phyloP scores from a whole-genome alignment of 2,113 vertebrate genomes.

The Parus major region DNA sequence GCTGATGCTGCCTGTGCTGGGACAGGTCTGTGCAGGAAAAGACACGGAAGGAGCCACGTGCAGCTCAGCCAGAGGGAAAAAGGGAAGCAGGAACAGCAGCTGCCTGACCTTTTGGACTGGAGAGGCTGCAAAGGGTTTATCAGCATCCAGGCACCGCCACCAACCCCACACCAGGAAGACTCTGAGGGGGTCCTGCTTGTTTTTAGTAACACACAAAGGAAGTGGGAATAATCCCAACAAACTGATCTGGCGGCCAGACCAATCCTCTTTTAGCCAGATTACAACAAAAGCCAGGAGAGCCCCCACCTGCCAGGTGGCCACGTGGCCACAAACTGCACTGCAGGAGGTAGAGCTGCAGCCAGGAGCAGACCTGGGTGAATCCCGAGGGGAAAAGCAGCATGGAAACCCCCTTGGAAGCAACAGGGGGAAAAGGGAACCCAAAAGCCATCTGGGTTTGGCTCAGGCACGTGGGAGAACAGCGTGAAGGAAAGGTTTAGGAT shows the following conservation, averaged over 20 bases:
- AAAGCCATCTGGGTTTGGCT: not conserved
- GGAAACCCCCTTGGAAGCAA: not conserved
- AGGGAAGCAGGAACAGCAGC: not conserved
- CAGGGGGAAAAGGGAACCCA: not conserved
- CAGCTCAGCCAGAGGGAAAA: not conserved
- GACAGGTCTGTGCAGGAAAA: not conserved
- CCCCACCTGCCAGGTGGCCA: not conserved
- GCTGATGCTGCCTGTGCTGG: not conserved
- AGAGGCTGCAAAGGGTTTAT: not conserved
- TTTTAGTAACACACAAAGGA: not conserved
- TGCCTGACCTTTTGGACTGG: not conserved
- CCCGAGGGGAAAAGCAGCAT: accelerated
- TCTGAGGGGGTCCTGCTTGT: not conserved
- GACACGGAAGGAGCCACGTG: accelerated
- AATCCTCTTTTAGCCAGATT: conserved; percentile 22
- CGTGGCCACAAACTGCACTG: not conserved
- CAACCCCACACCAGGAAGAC: not conserved
- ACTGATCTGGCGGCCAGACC: not conserved
- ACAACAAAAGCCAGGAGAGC: not conserved
- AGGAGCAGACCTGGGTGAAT: accelerated
- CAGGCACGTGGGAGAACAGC: not conserved
- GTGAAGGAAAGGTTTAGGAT: not conserved
- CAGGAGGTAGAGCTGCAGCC: not conserved
- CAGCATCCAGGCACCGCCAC: not conserved
- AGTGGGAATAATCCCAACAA: conserved; percentile 10